A percentile compares a stretch with the other conserved stretches of the same genome.
phyloP scores from a whole-genome alignment of 2,113 vertebrate genomes.

The Poicephalus meyeri region DNA sequence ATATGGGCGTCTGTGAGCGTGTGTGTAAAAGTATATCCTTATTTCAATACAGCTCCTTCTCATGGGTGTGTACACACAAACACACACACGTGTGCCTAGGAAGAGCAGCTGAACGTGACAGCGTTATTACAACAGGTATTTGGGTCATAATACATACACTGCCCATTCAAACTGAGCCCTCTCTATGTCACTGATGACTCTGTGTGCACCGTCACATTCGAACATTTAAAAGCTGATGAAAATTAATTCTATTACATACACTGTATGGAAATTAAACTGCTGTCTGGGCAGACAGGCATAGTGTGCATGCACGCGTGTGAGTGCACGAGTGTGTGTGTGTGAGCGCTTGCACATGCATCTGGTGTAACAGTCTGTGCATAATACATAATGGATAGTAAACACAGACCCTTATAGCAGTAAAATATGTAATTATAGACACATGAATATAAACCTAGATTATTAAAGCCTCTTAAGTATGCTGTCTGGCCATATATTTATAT shows the following conservation, averaged over 20 bases:
- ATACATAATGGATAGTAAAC: neutral
- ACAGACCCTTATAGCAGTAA: neutral
- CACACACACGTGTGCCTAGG: accelerated
- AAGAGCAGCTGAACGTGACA: neutral
- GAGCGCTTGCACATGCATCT: neutral
- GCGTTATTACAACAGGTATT: neutral
- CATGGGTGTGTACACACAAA: too few relatives aligned
- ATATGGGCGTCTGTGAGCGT: accelerated
- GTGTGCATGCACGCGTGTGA: neutral
- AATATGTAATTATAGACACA: neutral
- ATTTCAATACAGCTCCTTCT: neutral
- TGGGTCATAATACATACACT: too few relatives aligned
- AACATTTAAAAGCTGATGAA: neutral
- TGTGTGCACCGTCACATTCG: neutral
- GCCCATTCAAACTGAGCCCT: neutral
- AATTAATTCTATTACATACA: neutral
- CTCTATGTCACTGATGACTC: neutral
- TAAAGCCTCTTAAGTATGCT: neutral
- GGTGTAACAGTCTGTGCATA: neutral
- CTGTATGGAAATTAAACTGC: neutral
- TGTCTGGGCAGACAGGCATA: neutral
- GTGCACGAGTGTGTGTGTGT: neutral
- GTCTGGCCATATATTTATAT: neutral
- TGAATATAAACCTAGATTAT: neutral
- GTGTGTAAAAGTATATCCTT: neutral